Evolutionary conservation across 2,888 invertebrate species (phyloP).

Genomic region (Nemapogon koenigi): DNA sequence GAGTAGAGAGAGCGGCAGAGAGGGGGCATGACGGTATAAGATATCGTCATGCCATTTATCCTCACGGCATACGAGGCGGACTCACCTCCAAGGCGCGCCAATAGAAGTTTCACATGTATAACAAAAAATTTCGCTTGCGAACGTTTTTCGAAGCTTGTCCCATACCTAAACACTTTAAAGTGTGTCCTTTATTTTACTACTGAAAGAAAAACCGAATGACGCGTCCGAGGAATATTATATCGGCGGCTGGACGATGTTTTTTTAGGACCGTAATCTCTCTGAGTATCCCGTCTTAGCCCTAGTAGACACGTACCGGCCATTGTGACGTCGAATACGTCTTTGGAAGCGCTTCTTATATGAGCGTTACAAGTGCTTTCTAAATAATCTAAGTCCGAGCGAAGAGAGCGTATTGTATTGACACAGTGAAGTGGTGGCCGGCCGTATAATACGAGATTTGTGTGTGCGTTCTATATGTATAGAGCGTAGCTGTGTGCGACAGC

Average conservation of each 20-base stretch:
- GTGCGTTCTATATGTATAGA: constrained; percentile 27
- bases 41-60: too few species aligned
- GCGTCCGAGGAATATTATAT: constrained; percentile 48
- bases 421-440: constrained; percentile 64
- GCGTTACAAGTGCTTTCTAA: constrained; percentile 68
- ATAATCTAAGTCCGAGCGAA: constrained; percentile 66
- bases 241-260: constrained; percentile 55
- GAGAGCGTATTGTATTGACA: constrained; percentile 67
- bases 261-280: constrained; percentile 62
- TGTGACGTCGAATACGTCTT: constrained; percentile 61
- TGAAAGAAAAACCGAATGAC: constrained; percentile 37
- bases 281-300: constrained; percentile 48
- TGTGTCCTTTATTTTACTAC: too few species aligned
- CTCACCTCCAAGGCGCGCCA: too few species aligned
- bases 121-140: too few species aligned
- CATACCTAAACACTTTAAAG: too few species aligned
- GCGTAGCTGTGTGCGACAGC: constrained; percentile 47
- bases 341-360: constrained; percentile 64
- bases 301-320: constrained; percentile 60
- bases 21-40: too few species aligned
- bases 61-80: too few species aligned
- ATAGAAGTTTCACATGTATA: too few species aligned
- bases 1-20: too few species aligned
- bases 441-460: constrained; percentile 43
- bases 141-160: too few species aligned